Base-by-base conservation (phyloP, 1,140 invertebrate genomes). In the Danaus plexippus region DNA sequence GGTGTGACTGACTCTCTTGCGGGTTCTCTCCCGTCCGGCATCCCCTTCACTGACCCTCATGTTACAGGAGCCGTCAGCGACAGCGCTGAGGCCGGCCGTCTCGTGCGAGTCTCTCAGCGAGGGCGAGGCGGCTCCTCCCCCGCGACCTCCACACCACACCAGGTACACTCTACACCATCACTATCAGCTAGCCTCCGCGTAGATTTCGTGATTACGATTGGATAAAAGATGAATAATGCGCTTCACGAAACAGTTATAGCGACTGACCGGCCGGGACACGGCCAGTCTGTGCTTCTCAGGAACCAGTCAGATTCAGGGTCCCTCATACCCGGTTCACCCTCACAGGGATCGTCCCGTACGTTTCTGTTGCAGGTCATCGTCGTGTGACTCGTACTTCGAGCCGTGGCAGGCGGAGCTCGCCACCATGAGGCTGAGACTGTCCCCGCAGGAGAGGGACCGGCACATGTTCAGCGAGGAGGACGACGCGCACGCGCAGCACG, bases 381-480 rank as follows among this genome's bases (percentile, higher is more conserved):
- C 95, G 0, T 96, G 97, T 77, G 96, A 97, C 81, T 97, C 95
- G 1, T 97, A 97, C 82, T 97, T 97, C 87, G 95, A 97, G 87
- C 81, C 85, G 66, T 87, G 87, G 80, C 83, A 87, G 56, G 83
- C 84, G 15, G 94, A 96, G 84, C 87, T 96, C 40, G 94, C 94
- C 43, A 94, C 95, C 66, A 92, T 96, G 76, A 91, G 94, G 44
- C 83, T 96, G 9, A 93, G 95, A 49, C 94, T 96, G 67, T 94
- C 95, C 59, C 89, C 94, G 10, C 94, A 95, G 69, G 94, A 96
- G 71, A 88, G 93, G 1, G 94, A 96, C 83, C 93, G 94, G 90
- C 90, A 93, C 67, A 95, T 95, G 85, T 94, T 96, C 75, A 94
- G 93, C 9, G 94, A 95, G 71, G 94, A 95, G 75, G 94, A 95